Evolutionary conservation across 1,140 invertebrate species (phyloP), one percentile per base, ranked within the genome.

Genomic region (Lucilia sericata): DNA sequence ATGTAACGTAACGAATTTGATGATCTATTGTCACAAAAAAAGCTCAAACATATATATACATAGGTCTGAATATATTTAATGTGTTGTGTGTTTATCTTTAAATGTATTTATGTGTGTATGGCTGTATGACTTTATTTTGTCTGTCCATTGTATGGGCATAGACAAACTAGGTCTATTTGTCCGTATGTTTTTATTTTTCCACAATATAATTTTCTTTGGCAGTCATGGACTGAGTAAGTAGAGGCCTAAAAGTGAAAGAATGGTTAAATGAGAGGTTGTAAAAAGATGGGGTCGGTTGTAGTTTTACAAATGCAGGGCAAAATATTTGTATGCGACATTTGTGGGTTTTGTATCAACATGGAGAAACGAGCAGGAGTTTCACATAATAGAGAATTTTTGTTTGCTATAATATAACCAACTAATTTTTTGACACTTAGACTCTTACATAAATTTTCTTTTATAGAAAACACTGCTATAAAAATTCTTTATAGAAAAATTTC

Each of bases 1-100:
- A 84, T 83, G 51, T 80, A 83, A 74, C 75, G 82, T 84, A 85
- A 85, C 78, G 82, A 85, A 83, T 83, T 85, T 85, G 84, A 85
- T 85, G 84, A 85, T 84, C 84, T 83, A 85, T 85, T 85, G 84
- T 85, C 82, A 84, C 82, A 84, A 70, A n/a, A 14, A 55, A 55
- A 12, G 5, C 12, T 12, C 14, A n/a, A 12, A 17, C 14, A n/a
- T 14, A 55, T 55, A 42, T 5, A 42, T 42, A 8, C 42, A 42
- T 42, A 42, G 25, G 25, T 30, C 1, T 30, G 25, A 1, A 3
- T 30, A 30, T 30, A 30, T 42, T 42, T 42, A 8, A 42, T 42
- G n/a, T 70, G 65, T 12, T 19, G 5, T 25, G 8, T 70, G 65
- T 70, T 19, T 70, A 5, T 70, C 10, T 21, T 70, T 60, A 60